Conservation (phyloP, 2,113 vertebrate species). For the Thunnus maccoyii region DNA sequence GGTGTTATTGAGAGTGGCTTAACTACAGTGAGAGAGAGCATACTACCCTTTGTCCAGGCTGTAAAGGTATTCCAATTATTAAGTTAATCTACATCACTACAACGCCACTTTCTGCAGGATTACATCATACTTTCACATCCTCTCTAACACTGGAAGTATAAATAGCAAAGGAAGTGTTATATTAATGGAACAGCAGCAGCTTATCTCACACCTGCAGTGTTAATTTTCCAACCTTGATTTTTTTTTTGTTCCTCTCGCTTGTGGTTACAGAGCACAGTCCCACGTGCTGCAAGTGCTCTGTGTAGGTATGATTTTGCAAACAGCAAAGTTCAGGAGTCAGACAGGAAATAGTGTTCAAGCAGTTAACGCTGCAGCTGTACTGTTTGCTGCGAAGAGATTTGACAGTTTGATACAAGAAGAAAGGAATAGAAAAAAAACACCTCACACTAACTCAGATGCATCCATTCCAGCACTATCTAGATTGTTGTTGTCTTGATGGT, state of each 20-base stretch:
- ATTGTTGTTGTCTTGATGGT: conserved; percentile 6
- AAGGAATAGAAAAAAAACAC: not conserved
- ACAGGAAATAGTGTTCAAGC: conserved; percentile 63
- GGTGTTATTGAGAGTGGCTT: conserved; percentile 85
- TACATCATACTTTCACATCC: conserved; percentile 9
- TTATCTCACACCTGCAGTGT: conserved; percentile 44
- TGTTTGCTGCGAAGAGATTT: conserved; percentile 38
- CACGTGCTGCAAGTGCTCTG: conserved; percentile 38
- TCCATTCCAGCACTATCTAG: not conserved
- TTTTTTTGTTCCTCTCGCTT: conserved; percentile 39
- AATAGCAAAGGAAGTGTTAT: not conserved
- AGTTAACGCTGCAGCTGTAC: conserved; percentile 8
- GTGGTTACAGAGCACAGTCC: conserved; percentile 63
- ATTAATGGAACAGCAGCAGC: not conserved
- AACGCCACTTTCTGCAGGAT: not conserved
- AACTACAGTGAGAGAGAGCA: conserved; percentile 68
- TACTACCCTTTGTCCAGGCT: conserved; percentile 77
- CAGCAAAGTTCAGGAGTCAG: conserved; percentile 47
- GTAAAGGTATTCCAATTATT: conserved; percentile 83
- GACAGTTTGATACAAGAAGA: conserved; percentile 51
- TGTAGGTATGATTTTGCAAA: conserved; percentile 40
- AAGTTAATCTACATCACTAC: not conserved
- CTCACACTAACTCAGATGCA: conserved; percentile 26
- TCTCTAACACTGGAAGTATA: not conserved
- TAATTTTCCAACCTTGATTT: conserved; percentile 33